Evolutionary conservation across 2,888 invertebrate species (phyloP), one percentile per base, ranked within the genome.

Genomic region (Hypomecis punctinalis): DNA sequence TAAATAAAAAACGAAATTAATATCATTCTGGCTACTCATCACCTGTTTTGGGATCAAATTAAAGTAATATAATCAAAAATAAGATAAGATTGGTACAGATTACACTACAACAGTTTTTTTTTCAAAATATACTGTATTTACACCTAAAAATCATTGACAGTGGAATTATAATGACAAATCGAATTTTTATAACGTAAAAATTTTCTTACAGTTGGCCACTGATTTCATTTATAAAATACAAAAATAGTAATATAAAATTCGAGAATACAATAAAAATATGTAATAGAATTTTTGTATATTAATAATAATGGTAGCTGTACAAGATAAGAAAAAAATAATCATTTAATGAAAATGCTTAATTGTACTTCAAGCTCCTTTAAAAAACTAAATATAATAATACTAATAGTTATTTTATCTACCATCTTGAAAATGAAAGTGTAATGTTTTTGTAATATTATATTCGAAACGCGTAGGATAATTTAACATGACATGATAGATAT

Each of bases 41-140:
- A 85, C 84, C 88, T 82, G 84, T 89, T 88, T 89, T 86, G 90
- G 90, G 89, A 90, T 81, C 90, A 90, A 89, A 82, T 78, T 80
- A 84, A 78, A 79, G 69, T 76, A 76, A 70, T 65, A 68, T 74
- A 70, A 73, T 70, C 51, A 58, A 69, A 63, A 67, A 64, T 67
- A 68, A 67, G 46, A 48, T 68, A 66, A 66, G 64, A 58, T 63
- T 45, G 61, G 55, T 58, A 70, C 70, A 69, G 63, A 61, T 58
- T 36, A 54, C 54, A 63, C 9, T 40, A 40, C 40, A 42, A 8
- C 10, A 42, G 10, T 40, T 52, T 13, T 23, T 52, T 40, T n/a
- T 11, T 13, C 37, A 36, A 6, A 11, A 36, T 36, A n/a, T 39
- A 7, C n/a, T n/a, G 33, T 52, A 23, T 33, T 40, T 42, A 11